Evolutionary conservation across 2,888 invertebrate genomes (phyloP).

Genomic region (Acanthosoma haemorrhoidale): DNA sequence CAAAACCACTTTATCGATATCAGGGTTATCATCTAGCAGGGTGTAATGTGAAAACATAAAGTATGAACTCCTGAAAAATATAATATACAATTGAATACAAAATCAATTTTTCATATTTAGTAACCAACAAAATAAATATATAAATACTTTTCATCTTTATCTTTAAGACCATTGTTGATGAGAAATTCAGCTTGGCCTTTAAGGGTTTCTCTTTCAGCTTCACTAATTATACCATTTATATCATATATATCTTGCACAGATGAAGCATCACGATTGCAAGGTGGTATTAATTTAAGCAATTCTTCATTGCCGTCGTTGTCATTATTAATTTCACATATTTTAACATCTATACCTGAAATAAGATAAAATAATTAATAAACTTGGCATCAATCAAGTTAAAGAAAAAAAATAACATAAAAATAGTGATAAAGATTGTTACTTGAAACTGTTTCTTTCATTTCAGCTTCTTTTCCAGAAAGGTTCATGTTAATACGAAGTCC

Average conservation of each 20-base stretch:
- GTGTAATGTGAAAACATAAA: conserved; percentile 21
- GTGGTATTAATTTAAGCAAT: conserved; percentile 26
- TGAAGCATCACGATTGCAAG: conserved; percentile 30
- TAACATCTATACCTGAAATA: conserved; percentile 15
- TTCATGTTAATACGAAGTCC: neutral
- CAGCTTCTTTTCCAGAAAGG: neutral
- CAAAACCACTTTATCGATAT: conserved; percentile 19
- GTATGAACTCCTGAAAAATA: conserved; percentile 27
- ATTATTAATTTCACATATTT: conserved; percentile 5
- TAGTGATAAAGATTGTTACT: neutral
- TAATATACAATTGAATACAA: neutral
- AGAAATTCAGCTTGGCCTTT: conserved; percentile 28
- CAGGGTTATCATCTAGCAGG: neutral
- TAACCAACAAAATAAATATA: neutral
- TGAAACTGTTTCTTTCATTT: conserved; percentile 20
- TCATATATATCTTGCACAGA: conserved; percentile 14
- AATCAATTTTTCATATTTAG: neutral
- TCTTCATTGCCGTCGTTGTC: conserved; percentile 13
- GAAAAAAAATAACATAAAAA: neutral
- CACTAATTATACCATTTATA: conserved; percentile 16
- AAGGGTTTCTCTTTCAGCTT: conserved; percentile 24
- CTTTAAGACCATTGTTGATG: neutral
- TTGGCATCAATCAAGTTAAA: neutral
- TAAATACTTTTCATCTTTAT: conserved; percentile 28
- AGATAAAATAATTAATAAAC: neutral